Conservation (phyloP, 2,797 vertebrate species). For the Glyptemys insculpta region DNA sequence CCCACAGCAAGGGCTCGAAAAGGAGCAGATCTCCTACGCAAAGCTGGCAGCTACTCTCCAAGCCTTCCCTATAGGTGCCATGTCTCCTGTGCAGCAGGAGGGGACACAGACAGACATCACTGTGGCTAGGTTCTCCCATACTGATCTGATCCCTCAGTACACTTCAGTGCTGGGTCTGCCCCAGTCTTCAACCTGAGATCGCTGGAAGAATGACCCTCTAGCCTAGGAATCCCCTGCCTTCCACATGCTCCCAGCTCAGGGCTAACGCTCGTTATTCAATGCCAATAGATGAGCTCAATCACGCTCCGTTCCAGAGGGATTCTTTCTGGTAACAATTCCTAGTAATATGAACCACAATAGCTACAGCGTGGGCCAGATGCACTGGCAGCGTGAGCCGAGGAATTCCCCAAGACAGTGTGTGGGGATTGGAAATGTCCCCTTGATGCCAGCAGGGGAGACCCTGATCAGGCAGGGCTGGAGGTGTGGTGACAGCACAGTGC, state of each 20-base stretch:
- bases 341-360: not conserved
- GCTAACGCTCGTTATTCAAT: not conserved
- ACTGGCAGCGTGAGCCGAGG: fast-evolving
- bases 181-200: not conserved
- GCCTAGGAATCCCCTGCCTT: not conserved
- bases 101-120: not conserved
- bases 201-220: not conserved
- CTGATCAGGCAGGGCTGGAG: not conserved
- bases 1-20: not conserved
- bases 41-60: not conserved
- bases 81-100: fast-evolving
- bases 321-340: not conserved
- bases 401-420: not conserved
- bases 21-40: not conserved
- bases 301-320: not conserved
- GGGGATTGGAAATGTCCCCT: not conserved
- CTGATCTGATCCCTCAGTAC: not conserved
- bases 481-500: fast-evolving
- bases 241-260: not conserved
- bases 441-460: not conserved
- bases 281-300: fast-evolving
- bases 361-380: fast-evolving
- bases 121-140: not conserved
- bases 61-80: not conserved
- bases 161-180: not conserved